Percentiles rank a stretch among this genome's conserved stretches.
These are phyloP conservation scores for Artibeus jamaicensis DNA, from an alignment of 2,797 vertebrate genomes.

Conservation along the genomic window DNA sequence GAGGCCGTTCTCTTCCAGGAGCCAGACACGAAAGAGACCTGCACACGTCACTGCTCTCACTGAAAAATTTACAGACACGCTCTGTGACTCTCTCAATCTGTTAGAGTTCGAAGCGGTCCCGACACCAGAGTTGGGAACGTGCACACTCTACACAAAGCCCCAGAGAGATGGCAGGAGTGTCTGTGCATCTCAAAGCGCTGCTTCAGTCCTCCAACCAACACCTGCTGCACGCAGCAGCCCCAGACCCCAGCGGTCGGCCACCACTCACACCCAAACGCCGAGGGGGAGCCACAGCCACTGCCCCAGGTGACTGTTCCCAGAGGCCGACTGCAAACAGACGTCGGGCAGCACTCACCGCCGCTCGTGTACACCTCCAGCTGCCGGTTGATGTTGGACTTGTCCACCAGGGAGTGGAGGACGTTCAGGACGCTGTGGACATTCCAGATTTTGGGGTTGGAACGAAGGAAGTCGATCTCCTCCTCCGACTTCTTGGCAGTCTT, in stretches of 20 bases:
- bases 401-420: constrained; percentile 96
- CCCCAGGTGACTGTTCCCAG: not conserved
- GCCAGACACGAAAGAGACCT: not conserved
- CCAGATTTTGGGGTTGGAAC: constrained; percentile 99
- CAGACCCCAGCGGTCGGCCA: not conserved
- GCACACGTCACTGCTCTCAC: not conserved
- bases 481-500: constrained; percentile 98
- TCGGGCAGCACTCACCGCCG: constrained; percentile 87
- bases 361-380: constrained; percentile 99
- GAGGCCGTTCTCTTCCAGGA: not conserved
- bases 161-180: not conserved
- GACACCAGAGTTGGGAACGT: not conserved
- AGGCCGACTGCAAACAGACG: fast-evolving
- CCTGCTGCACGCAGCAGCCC: not conserved
- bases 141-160: not conserved
- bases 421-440: constrained; percentile 99
- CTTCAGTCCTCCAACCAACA: not conserved
- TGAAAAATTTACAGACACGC: not conserved
- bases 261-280: not conserved
- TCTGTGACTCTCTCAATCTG: not conserved
- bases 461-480: constrained; percentile 97
- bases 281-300: not conserved
- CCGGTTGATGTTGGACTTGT: constrained; percentile 99
- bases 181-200: fast-evolving
- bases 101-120: not conserved